Percentiles rank a stretch among this genome's conserved stretches.
Conservation (phyloP, 2,888 invertebrate species). For the Copidosoma aretas region DNA sequence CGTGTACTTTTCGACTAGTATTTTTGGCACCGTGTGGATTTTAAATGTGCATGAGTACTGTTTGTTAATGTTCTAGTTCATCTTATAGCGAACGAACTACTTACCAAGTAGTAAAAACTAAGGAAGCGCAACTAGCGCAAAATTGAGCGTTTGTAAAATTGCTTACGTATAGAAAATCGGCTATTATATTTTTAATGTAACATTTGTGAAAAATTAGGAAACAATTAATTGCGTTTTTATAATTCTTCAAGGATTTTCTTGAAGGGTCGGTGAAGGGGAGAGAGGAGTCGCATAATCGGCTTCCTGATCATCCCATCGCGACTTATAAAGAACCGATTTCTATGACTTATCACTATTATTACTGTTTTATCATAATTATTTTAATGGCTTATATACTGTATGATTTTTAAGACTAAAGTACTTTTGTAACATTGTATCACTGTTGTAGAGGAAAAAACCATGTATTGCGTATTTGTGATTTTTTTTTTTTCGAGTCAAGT, state of each 20-base stretch:
- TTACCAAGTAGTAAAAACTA: neutral
- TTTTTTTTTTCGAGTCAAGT: constrained; percentile 6
- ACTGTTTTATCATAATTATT: constrained; percentile 21
- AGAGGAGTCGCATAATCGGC: no score
- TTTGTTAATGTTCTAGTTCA: constrained; percentile 18
- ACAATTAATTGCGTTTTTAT: neutral
- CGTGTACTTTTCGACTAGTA: constrained; percentile 6
- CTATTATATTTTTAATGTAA: neutral
- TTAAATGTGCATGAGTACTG: neutral
- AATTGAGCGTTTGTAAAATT: neutral
- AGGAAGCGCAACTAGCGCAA: no score
- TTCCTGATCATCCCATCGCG: neutral
- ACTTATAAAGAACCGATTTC: neutral
- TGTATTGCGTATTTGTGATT: constrained; percentile 28
- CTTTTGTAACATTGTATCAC: constrained; percentile 23
- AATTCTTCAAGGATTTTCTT: constrained; percentile 19
- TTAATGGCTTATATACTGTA: constrained; percentile 22
- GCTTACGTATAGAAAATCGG: constrained; percentile 20
- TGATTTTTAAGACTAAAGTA: constrained; percentile 27
- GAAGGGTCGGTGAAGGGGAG: neutral
- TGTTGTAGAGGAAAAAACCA: constrained; percentile 20
- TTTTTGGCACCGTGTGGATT: neutral
- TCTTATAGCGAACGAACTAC: constrained; percentile 1
- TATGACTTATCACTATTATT: constrained; percentile 16
- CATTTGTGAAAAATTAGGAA: neutral